Evolutionary conservation across 2,113 vertebrate species (phyloP).

Genomic region (Poeciliopsis turrubarensis): DNA sequence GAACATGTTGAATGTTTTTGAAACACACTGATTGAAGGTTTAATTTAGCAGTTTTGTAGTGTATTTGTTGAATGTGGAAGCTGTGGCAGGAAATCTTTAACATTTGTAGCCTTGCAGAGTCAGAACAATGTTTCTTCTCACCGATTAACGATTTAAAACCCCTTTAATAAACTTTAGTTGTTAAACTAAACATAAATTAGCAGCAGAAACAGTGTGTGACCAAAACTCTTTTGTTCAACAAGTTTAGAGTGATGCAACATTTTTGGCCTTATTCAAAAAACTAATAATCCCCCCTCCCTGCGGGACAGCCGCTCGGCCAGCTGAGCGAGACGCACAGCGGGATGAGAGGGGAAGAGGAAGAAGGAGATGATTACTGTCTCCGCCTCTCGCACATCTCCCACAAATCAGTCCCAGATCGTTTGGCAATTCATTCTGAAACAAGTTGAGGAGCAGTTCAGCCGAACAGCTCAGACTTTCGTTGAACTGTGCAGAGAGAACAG

Average conservation of each 20-base stretch:
- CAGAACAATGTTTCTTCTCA: not conserved
- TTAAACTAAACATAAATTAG: slow-evolving; percentile 17
- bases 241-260: slow-evolving; percentile 65
- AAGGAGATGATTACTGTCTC: slow-evolving; percentile 25
- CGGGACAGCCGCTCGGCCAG: slow-evolving; percentile 50
- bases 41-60: not conserved
- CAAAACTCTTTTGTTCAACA: slow-evolving; percentile 33
- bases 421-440: slow-evolving; percentile 62
- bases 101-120: slow-evolving; percentile 4
- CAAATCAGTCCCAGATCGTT: slow-evolving; percentile 66
- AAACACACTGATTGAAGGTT: not conserved
- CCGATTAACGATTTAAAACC: no score
- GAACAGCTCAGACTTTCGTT: not conserved
- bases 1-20: not conserved
- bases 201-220: not conserved
- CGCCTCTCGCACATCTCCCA: slow-evolving; percentile 69
- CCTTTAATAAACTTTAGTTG: not conserved
- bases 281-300: slow-evolving; percentile 32
- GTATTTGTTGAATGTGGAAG: not conserved
- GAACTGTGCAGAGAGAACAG: slow-evolving; percentile 14
- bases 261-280: slow-evolving; percentile 15
- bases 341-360: slow-evolving; percentile 32
- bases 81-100: slow-evolving; percentile 31
- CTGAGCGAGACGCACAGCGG: slow-evolving; percentile 59
- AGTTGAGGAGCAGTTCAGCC: slow-evolving; percentile 41